Conservation (phyloP, 2,888 invertebrate genomes). For the Phalera bucephala region DNA sequence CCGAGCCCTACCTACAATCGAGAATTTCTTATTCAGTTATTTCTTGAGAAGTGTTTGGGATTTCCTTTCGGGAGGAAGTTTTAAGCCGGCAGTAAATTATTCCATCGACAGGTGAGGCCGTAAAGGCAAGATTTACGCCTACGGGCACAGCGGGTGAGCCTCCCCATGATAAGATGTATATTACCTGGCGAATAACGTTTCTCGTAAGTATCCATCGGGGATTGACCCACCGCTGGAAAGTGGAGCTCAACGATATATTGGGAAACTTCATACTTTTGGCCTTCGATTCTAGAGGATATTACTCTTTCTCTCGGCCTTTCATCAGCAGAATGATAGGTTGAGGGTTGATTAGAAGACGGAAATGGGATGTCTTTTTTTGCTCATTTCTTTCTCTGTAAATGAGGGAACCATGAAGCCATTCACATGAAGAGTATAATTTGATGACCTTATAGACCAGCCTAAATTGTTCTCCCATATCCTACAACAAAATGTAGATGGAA, state of each 20-base stretch:
- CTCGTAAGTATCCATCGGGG: constrained; percentile 66
- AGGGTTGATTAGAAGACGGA: no score
- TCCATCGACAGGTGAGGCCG: constrained; percentile 81
- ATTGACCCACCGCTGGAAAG: constrained; percentile 58
- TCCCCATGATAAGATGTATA: constrained; percentile 79
- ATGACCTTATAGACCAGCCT: no score
- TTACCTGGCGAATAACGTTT: constrained; percentile 69
- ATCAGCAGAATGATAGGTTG: no score
- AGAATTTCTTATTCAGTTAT: constrained; percentile 79
- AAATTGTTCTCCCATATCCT: no score
- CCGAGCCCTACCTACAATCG: constrained; percentile 59
- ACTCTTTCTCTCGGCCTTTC: no score
- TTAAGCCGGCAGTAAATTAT: constrained; percentile 82
- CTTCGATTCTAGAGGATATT: no score
- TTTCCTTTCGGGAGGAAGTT: constrained; percentile 75
- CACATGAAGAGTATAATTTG: no score
- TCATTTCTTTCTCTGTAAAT: no score
- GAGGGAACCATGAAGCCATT: no score
- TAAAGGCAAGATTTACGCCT: constrained; percentile 81
- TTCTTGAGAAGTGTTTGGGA: constrained; percentile 80
- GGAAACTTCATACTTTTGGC: constrained; percentile 53
- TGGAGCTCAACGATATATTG: constrained; percentile 58
- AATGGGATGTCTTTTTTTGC: no score
- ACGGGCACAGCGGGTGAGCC: constrained; percentile 65
- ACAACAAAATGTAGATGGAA: no score